Evolutionary conservation across 2,113 vertebrate species (phyloP).

Genomic region (Oxyura jamaicensis): DNA sequence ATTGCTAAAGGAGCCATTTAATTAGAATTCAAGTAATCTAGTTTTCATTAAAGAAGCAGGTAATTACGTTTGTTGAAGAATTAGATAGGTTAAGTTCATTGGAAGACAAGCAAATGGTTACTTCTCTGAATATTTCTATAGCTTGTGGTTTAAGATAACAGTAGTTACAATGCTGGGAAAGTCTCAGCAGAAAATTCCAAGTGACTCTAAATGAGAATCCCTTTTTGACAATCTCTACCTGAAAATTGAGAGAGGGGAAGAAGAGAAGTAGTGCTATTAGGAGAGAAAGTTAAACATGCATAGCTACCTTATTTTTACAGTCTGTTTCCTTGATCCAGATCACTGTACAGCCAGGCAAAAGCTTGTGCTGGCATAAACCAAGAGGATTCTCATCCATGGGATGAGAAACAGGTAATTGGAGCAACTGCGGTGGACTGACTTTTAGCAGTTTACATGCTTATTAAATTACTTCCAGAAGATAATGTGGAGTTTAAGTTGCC

Average conservation of each 20-base stretch:
- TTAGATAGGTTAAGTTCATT: neutral
- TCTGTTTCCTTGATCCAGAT: neutral
- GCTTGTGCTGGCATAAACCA: neutral
- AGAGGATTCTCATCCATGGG: neutral
- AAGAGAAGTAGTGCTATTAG: neutral
- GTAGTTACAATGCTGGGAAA: neutral
- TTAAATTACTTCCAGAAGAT: neutral
- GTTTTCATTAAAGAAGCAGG: neutral
- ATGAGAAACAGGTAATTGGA: neutral
- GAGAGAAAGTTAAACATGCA: neutral
- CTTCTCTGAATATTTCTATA: neutral
- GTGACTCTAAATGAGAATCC: neutral
- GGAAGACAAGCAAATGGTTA: neutral
- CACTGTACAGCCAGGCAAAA: neutral
- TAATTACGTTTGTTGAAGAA: neutral
- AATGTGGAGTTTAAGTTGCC: neutral
- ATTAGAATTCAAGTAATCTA: neutral
- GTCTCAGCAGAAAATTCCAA: neutral
- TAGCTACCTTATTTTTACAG: neutral
- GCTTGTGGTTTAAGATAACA: neutral
- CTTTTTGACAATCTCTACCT: neutral
- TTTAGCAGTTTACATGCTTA: neutral
- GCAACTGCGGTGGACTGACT: neutral
- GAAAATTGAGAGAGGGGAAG: neutral
- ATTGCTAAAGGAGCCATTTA: neutral